Base-by-base conservation (phyloP, 2,113 vertebrate genomes). In the Pelusios castaneus region DNA sequence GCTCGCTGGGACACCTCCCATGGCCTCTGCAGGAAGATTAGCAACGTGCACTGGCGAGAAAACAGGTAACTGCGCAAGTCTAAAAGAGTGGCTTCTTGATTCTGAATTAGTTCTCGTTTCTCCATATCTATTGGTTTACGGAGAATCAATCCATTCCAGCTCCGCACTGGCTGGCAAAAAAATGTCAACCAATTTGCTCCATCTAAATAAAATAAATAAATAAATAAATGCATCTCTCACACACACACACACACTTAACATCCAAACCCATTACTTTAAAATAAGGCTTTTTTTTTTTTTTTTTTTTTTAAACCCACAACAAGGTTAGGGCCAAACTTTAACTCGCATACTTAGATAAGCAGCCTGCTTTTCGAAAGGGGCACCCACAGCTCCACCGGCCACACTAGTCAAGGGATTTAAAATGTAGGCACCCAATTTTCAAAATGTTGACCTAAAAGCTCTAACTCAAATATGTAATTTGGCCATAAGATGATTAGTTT, bases 51-150 rank as follows among this genome's bases (percentile, higher is more conserved):
- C 98, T 99, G 99, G 34, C 99, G 99, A 6, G 99, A 99, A 96
- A 99, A 99, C 13, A 99, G 98, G 97, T 99, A 99, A 95, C 99
- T 99, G 41, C 99, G 99, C 96, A 99, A 98, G 92, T 99, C 99
- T 89, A 99, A 96, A 82, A 99, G 98, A 47, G 98, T 99, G 63
- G 99, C 99, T 87, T 99, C 98, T 13, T 99, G 98, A 34, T 97
- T 98, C 98, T 99, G 99, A 78, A 99, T 99, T 88, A 99, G 92
- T 16, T 99, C 99, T 29, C 99, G 98, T 96, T 99, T 99, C 98
- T 99, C 99, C 99, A 99, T 99, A 93, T 99, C 99, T 77, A 99
- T 99, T 19, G 99, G 99, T 34, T 99, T 98, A 54, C 99, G 98
- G 13, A 99, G 99, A 67, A 99, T 95, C 95, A 99, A 93, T 38